Conservation (phyloP, 2,797 vertebrate species). For the Anas capensis region DNA sequence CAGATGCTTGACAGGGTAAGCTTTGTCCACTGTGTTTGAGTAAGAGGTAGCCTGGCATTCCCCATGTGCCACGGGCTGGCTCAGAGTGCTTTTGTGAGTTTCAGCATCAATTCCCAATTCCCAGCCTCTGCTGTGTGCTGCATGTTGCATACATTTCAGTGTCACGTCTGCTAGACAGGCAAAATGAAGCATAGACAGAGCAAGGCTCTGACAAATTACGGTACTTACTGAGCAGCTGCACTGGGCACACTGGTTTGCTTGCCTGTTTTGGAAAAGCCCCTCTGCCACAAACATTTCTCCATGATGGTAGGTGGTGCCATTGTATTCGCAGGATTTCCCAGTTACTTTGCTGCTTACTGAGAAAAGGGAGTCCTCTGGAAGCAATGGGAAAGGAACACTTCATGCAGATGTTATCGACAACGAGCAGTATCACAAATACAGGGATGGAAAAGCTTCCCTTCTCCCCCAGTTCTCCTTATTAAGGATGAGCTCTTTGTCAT, state of each 20-base stretch:
- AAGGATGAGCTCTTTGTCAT: background rate
- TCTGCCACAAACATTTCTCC: constrained; percentile 83
- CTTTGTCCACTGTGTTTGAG: background rate
- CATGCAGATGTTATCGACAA: background rate
- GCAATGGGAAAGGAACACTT: constrained; percentile 26
- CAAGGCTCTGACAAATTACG: background rate
- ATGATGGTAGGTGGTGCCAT: constrained; percentile 82
- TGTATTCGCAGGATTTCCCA: constrained; percentile 83
- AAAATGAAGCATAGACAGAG: background rate
- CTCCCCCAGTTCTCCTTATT: background rate
- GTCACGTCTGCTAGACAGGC: background rate
- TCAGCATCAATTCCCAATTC: background rate
- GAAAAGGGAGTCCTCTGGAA: constrained; percentile 79
- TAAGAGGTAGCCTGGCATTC: background rate
- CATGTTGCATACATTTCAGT: background rate
- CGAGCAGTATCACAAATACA: background rate
- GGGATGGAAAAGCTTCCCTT: background rate
- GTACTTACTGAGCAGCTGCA: constrained; percentile 86
- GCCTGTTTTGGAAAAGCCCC: constrained; percentile 82
- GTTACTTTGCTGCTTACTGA: constrained; percentile 73
- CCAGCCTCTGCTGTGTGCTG: background rate
- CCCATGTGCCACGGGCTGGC: background rate
- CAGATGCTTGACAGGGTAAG: background rate
- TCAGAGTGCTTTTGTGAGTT: background rate
- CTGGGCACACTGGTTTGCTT: constrained; percentile 84